Evolutionary conservation across 2,888 invertebrate species (phyloP), one percentile per base, ranked within the genome.

Genomic region (Lamellibrachia satsuma): DNA sequence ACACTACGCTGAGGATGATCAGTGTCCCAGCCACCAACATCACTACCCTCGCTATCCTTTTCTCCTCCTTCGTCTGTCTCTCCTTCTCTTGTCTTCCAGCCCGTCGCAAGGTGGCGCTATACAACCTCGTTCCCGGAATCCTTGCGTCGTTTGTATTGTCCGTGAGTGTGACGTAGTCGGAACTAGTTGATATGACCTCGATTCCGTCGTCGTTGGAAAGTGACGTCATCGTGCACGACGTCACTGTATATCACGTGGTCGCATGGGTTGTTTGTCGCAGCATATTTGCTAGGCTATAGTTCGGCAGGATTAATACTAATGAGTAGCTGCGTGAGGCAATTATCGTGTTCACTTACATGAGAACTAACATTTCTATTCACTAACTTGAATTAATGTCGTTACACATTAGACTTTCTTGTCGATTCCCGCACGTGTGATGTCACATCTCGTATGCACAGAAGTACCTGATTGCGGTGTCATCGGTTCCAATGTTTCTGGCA

Each of bases 21-120:
- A 91, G 91, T 39, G 91, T 91, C 15, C 91, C 39, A 39, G 39
- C 91, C 11, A 91, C 91, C 11, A 91, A 11, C 91, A 91, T 91
- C 52, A 91, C 91, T 6, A 39, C 91, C 91, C 91, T 91, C 51
- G 91, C 91, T 11, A 91, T 52, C 52, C 91, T 51, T n/a, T 91
- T 91, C 91, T 91, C 91, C 52, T 91, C 91, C 91, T 91, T 91
- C 52, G 91, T 52, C 52, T 91, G 91, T 11, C 91, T 11, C 52
- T 91, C 91, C 91, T 91, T 91, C 52, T 91, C 91, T 11, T 51
- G 27, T 51, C 52, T 52, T 39, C 51, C 91, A n/a, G 39, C 91
- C 15, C 75, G 75, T n/a, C 75, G 75, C 75, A 75, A 75, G 15
- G 75, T 75, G 75, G 75, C 22, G 75, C 75, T 75, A n/a, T 75